These are phyloP conservation scores for Gambusia yucatana DNA, from an alignment of 2,797 vertebrate genomes.

Conservation along the genomic window DNA sequence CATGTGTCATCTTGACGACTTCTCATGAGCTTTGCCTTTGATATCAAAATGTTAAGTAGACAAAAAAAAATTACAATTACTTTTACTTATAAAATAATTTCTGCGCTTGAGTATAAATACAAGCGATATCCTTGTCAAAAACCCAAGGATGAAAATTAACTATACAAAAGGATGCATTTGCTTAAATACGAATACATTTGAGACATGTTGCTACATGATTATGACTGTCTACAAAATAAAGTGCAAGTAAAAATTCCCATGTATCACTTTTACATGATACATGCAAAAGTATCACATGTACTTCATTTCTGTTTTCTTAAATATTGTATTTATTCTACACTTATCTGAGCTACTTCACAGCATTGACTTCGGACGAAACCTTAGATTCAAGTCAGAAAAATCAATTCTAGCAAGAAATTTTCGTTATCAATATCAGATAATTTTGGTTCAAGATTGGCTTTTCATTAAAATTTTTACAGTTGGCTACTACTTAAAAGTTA, in stretches of 20 bases:
- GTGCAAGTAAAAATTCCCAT: background rate
- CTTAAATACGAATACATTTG: background rate
- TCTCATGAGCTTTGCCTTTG: slow-evolving; percentile 9
- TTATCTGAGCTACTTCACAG: too few species aligned
- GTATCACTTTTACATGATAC: background rate
- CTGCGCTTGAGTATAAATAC: background rate
- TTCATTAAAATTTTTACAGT: background rate
- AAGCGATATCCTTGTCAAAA: background rate
- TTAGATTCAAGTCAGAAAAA: background rate
- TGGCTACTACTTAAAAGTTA: background rate
- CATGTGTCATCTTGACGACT: slow-evolving; percentile 31
- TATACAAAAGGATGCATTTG: background rate
- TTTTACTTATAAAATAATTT: background rate
- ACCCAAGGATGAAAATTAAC: background rate
- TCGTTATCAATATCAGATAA: background rate
- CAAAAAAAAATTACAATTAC: background rate
- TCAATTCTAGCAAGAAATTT: background rate
- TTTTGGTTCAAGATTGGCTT: background rate
- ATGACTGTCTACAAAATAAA: background rate
- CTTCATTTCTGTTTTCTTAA: background rate
- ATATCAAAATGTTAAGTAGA: background rate
- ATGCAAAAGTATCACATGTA: too few species aligned
- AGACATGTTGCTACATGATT: background rate
- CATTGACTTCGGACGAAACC: background rate
- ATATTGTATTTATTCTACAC: background rate